Evolutionary conservation across 1,140 invertebrate species (phyloP), one percentile per base, ranked within the genome.

Genomic region (Nymphalis io): DNA sequence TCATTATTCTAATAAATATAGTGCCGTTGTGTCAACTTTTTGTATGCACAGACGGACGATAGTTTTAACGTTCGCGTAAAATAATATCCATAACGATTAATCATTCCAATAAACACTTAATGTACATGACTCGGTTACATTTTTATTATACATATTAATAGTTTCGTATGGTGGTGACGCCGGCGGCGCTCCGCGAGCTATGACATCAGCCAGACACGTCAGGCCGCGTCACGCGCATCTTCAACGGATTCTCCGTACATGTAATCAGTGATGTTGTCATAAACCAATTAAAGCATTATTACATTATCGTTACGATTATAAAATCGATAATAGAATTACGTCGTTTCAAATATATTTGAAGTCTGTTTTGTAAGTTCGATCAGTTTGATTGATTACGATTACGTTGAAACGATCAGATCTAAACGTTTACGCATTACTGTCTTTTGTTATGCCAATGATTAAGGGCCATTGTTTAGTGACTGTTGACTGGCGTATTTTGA

Each of bases 161-260:
- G 40, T 67, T 72, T 67, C 40, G 60, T 63, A 40, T 51, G 11
- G 48, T 64, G 74, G 76, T 86, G 84, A 85, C 81, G 82, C 20
- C 48, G 67, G 71, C 66, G 62, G 63, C 59, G 62, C 44, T 58
- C 74, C 73, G 76, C 78, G 75, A 70, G 12, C 15, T 60, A 70
- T 90, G 87, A 90, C 87, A 87, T 89, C 89, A 89, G 65, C 79
- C 69, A 40, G 40, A 67, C 74, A 83, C 85, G 87, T 89, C 85
- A 88, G 42, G 39, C 12, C 78, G 77, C 89, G 88, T 91, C 89
- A 89, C 83, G 74, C 76, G 68, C 77, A 78, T 84, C 81, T 82
- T 75, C 66, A 72, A 78, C 81, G 67, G 77, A 83, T 80, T 82
- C 77, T 78, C 74, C 75, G 70, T 76, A 75, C 79, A 77, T 79